These are phyloP conservation scores for Rhopalosiphum padi DNA, from an alignment of 1,140 invertebrate genomes.

Conservation along the genomic window DNA sequence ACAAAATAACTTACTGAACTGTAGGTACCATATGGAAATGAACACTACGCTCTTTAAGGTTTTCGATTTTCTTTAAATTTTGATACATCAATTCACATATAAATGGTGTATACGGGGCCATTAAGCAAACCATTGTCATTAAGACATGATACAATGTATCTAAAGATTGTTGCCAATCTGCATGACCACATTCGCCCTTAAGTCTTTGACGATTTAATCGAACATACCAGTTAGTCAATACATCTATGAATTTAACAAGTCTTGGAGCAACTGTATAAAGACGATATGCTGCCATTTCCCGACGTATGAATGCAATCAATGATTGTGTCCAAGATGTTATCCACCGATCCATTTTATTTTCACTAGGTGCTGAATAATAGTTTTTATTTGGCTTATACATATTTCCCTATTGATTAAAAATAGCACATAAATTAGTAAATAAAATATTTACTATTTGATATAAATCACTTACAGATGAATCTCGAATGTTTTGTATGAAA, in stretches of 20 bases:
- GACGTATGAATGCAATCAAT: constrained; percentile 84
- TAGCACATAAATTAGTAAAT: background rate
- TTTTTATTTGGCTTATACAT: constrained; percentile 66
- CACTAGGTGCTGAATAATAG: constrained; percentile 59
- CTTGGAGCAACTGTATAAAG: constrained; percentile 95
- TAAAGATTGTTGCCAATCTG: constrained; percentile 84
- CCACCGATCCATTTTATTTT: constrained; percentile 97
- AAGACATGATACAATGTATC: constrained; percentile 89
- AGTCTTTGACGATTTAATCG: constrained; percentile 89
- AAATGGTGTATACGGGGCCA: constrained; percentile 98
- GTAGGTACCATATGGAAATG: constrained; percentile 90
- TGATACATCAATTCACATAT: constrained; percentile 96
- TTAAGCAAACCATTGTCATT: constrained; percentile 87
- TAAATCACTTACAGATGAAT: constrained; percentile 72
- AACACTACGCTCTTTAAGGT: constrained; percentile 73
- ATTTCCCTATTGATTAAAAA: constrained; percentile 39
- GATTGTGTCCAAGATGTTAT: constrained; percentile 95
- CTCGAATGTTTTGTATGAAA: constrained; percentile 90
- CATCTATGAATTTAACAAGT: constrained; percentile 95
- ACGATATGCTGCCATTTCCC: constrained; percentile 93
- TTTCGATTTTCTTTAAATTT: constrained; percentile 69
- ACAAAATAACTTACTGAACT: constrained; percentile 65
- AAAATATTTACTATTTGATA: background rate
- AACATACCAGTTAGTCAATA: constrained; percentile 99
- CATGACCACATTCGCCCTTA: constrained; percentile 76